phyloP scores from a whole-genome alignment of 2,888 invertebrate genomes.

The Gastracanthus pulcherrimus region DNA sequence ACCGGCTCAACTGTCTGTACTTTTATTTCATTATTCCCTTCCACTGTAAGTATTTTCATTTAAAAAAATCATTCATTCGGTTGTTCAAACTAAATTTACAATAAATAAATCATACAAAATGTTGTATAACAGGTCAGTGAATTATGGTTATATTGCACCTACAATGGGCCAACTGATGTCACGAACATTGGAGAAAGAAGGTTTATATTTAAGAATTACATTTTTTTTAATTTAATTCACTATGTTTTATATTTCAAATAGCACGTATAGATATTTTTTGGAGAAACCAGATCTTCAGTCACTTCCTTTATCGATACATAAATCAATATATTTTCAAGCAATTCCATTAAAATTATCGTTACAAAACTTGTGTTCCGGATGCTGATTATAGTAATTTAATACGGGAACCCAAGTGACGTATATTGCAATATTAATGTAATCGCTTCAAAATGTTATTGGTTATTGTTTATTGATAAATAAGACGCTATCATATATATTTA shows the following conservation, averaged over 20 bases:
- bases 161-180: slow-evolving; percentile 24
- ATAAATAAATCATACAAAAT: background rate
- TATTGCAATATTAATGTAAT: too few relatives aligned
- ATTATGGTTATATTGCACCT: slow-evolving; percentile 41
- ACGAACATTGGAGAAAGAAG: slow-evolving; percentile 33
- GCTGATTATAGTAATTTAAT: too few relatives aligned
- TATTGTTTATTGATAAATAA: too few relatives aligned
- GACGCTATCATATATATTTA: background rate
- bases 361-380: too few relatives aligned
- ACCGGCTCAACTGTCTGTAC: background rate
- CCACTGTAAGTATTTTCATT: slow-evolving; percentile 5
- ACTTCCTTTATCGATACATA: too few relatives aligned
- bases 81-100: background rate
- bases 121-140: slow-evolving; percentile 9
- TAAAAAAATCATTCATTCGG: background rate
- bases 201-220: background rate
- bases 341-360: too few relatives aligned
- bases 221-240: background rate
- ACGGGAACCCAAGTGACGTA: too few relatives aligned
- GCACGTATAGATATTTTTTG: too few relatives aligned
- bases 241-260: too few relatives aligned
- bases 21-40: slow-evolving; percentile 1
- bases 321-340: too few relatives aligned
- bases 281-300: too few relatives aligned
- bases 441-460: too few relatives aligned